Conservation (phyloP, 2,113 vertebrate species). For the Castor canadensis region DNA sequence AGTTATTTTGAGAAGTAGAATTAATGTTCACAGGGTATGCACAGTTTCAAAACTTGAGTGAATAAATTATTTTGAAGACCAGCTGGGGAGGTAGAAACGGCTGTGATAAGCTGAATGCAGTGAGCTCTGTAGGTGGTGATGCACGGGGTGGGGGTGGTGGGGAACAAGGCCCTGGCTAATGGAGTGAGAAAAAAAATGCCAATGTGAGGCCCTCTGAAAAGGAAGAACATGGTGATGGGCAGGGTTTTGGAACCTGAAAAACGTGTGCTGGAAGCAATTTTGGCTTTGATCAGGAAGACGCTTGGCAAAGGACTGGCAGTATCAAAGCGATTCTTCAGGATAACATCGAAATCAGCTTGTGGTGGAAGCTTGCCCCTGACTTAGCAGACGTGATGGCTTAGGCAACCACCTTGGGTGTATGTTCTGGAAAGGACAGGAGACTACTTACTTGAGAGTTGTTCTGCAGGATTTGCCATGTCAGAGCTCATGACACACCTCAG, state of each 20-base stretch:
- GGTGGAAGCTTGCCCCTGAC: neutral
- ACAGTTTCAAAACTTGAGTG: neutral
- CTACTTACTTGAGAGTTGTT: fast-evolving
- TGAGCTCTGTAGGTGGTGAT: neutral
- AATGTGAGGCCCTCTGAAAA: neutral
- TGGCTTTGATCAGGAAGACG: neutral
- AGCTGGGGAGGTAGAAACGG: neutral
- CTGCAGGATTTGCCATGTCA: neutral
- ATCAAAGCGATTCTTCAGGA: neutral
- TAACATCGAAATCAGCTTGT: neutral
- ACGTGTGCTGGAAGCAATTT: neutral
- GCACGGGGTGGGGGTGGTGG: neutral
- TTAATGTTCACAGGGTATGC: neutral
- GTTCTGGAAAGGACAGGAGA: fast-evolving
- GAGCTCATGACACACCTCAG: neutral
- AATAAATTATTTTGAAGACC: neutral
- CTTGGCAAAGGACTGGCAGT: neutral
- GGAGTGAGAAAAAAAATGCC: neutral
- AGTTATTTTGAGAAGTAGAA: neutral
- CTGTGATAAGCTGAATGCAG: fast-evolving
- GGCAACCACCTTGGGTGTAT: neutral
- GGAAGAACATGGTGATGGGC: neutral
- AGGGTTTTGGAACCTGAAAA: neutral
- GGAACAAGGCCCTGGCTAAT: too few species aligned
- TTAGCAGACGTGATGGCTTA: neutral